Evolutionary conservation across 2,797 vertebrate species (phyloP).

Genomic region (Sciurus carolinensis): DNA sequence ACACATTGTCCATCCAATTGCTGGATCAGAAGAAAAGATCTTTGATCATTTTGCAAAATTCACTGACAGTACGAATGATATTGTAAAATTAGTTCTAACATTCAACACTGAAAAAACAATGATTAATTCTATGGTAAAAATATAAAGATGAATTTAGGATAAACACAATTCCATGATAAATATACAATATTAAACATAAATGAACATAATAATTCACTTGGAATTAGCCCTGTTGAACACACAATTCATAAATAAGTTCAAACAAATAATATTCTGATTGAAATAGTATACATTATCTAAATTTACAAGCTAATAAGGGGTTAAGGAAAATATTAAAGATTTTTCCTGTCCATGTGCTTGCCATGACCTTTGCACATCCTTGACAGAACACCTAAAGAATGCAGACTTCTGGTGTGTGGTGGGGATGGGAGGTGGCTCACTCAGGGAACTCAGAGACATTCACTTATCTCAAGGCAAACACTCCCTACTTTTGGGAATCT

Average conservation of each 20-base stretch:
- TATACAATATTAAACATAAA: not conserved
- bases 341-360: no score
- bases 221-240: not conserved
- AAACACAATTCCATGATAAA: not conserved
- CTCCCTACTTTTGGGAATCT: no score
- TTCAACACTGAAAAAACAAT: not conserved
- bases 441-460: no score
- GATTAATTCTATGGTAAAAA: slow-evolving; percentile 9
- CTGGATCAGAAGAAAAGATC: slow-evolving; percentile 4
- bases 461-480: no score
- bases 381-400: no score
- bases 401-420: no score
- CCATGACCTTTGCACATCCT: no score
- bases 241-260: not conserved
- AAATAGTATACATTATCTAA: not conserved
- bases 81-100: not conserved
- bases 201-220: not conserved
- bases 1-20: not conserved
- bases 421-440: no score
- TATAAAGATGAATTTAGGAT: slow-evolving; percentile 14
- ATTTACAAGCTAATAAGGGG: not conserved
- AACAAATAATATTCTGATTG: not conserved
- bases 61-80: not conserved
- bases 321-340: no score
- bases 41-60: slow-evolving; percentile 19